phyloP scores from a whole-genome alignment of 2,113 vertebrate genomes.

The Apeltes quadracus region DNA sequence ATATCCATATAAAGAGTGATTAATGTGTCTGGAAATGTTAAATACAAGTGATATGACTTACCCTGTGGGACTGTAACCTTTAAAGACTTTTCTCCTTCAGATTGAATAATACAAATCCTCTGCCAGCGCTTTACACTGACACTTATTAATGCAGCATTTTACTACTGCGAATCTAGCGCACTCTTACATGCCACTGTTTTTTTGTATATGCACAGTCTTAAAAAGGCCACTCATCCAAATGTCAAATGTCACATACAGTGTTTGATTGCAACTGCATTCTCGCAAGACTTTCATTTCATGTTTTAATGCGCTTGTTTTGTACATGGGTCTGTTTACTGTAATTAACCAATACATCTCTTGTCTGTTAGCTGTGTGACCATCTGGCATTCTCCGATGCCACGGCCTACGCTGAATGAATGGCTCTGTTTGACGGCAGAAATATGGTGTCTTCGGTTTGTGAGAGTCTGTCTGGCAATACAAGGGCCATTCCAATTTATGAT shows the following conservation, averaged over 20 bases:
- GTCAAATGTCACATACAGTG: slow-evolving; percentile 27
- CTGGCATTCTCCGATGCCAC: slow-evolving; percentile 7
- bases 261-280: slow-evolving; percentile 22
- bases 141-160: slow-evolving; percentile 56
- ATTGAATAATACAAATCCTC: slow-evolving; percentile 43
- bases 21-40: slow-evolving; percentile 21
- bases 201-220: slow-evolving; percentile 42
- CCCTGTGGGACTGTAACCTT: slow-evolving; percentile 59
- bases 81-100: slow-evolving; percentile 48
- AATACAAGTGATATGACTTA: slow-evolving; percentile 24
- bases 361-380: slow-evolving; percentile 41
- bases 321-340: slow-evolving; percentile 18
- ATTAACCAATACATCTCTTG: slow-evolving; percentile 43
- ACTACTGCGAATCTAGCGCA: slow-evolving; percentile 41
- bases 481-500: slow-evolving; percentile 24
- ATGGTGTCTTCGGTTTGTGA: background rate
- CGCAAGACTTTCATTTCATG: slow-evolving; percentile 9
- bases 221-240: slow-evolving; percentile 62
- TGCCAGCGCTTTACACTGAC: slow-evolving; percentile 50
- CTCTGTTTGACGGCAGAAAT: background rate
- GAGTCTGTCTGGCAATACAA: slow-evolving; percentile 3
- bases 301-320: slow-evolving; percentile 35
- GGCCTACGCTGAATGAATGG: background rate
- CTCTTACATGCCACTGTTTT: slow-evolving; percentile 40
- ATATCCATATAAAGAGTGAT: slow-evolving; percentile 19